Conservation (phyloP, 2,113 vertebrate species). For the Paraplagusia blochii region DNA sequence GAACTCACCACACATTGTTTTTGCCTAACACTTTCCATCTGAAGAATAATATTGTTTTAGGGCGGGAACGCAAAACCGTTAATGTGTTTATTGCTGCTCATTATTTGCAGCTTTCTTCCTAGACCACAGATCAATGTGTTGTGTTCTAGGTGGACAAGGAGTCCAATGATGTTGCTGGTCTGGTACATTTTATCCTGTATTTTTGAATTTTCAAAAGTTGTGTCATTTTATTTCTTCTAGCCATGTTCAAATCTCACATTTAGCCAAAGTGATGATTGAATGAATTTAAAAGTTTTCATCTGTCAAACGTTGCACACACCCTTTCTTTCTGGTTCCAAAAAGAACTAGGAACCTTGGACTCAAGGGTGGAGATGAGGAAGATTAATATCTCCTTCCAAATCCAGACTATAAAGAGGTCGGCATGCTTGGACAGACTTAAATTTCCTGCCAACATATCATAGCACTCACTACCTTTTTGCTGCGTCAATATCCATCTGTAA, state of each 20-base stretch:
- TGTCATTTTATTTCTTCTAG: background rate
- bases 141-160: slow-evolving; percentile 39
- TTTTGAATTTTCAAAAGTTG: slow-evolving; percentile 6
- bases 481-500: slow-evolving; percentile 56
- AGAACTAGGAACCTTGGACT: slow-evolving; percentile 8
- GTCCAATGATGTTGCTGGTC: slow-evolving; percentile 36
- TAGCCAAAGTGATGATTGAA: slow-evolving; percentile 21
- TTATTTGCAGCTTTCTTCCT: slow-evolving; percentile 37
- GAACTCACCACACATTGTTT: slow-evolving; percentile 3
- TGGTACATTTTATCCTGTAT: slow-evolving; percentile 34
- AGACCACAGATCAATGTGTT: slow-evolving; percentile 19
- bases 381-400: slow-evolving; percentile 50
- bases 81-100: slow-evolving; percentile 49
- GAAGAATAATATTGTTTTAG: slow-evolving; percentile 5
- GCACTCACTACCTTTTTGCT: slow-evolving; percentile 21
- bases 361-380: slow-evolving; percentile 39
- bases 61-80: slow-evolving; percentile 34
- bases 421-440: slow-evolving; percentile 44
- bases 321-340: slow-evolving; percentile 7
- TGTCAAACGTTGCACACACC: slow-evolving; percentile 17
- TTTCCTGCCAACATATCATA: slow-evolving; percentile 52
- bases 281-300: slow-evolving; percentile 49
- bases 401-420: slow-evolving; percentile 49
- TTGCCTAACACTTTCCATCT: slow-evolving; percentile 16
- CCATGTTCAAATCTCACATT: slow-evolving; percentile 7